phyloP scores from a whole-genome alignment of 2,113 vertebrate genomes.

The Esox niger region DNA sequence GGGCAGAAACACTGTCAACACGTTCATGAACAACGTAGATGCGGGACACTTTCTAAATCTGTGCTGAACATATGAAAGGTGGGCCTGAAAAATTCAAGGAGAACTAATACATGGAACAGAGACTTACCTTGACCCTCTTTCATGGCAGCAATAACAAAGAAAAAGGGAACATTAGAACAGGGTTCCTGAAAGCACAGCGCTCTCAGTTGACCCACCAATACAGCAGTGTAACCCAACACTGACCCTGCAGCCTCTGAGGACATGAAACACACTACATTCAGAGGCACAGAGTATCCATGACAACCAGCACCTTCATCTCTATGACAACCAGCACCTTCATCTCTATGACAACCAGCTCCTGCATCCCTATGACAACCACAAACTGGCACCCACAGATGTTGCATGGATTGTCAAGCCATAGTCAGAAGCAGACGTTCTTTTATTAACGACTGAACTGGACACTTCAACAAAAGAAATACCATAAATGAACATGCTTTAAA shows the following conservation, averaged over 20 bases:
- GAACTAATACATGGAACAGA: neutral
- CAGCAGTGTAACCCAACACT: slow-evolving; percentile 36
- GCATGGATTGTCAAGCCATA: neutral
- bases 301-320: slow-evolving; percentile 53
- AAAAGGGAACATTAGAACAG: slow-evolving; percentile 49
- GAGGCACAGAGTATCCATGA: slow-evolving; percentile 41
- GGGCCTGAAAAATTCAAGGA: neutral
- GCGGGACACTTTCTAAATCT: too few species aligned
- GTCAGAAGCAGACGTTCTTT: neutral
- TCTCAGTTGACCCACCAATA: slow-evolving; percentile 42
- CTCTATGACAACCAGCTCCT: too few species aligned
- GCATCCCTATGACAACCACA: neutral
- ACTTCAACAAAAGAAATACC: neutral
- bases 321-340: slow-evolving; percentile 51
- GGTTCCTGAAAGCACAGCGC: slow-evolving; percentile 28
- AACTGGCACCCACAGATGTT: neutral
- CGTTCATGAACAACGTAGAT: too few species aligned
- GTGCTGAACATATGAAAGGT: neutral
- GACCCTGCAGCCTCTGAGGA: slow-evolving; percentile 55
- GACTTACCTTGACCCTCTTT: slow-evolving; percentile 96
- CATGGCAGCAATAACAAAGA: slow-evolving; percentile 75
- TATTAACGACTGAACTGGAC: neutral
- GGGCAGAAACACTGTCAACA: neutral
- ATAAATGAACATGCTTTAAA: neutral
- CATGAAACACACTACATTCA: slow-evolving; percentile 51